Evolutionary conservation across 2,113 vertebrate species (phyloP).

Genomic region (Festucalex cinctus): DNA sequence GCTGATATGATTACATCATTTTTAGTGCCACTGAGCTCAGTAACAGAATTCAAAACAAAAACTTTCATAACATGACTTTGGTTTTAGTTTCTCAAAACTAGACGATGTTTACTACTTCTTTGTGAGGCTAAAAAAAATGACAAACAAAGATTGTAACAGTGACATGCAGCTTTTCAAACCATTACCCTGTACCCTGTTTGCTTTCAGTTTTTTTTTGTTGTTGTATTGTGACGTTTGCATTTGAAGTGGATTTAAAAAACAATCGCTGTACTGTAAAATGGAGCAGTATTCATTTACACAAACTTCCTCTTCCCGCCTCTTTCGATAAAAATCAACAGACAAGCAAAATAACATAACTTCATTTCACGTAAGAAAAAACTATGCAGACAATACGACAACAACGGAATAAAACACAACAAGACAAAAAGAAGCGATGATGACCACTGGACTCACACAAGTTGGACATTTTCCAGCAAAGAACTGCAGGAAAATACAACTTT

Average conservation of each 20-base stretch:
- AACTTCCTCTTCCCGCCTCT: slow-evolving; percentile 7
- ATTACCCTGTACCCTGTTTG: neutral
- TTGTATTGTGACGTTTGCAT: slow-evolving; percentile 14
- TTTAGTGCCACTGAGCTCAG: slow-evolving; percentile 34
- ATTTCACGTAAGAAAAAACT: slow-evolving; percentile 44
- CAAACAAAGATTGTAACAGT: neutral
- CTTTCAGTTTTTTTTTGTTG: neutral
- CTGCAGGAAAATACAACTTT: slow-evolving; percentile 39
- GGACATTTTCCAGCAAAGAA: slow-evolving; percentile 10
- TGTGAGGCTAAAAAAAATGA: slow-evolving; percentile 38
- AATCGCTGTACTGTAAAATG: neutral
- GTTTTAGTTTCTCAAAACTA: slow-evolving; percentile 30
- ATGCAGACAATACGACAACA: slow-evolving; percentile 26
- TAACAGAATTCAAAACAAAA: slow-evolving; percentile 33
- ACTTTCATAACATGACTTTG: slow-evolving; percentile 19
- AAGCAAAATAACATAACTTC: slow-evolving; percentile 42
- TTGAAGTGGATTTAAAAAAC: slow-evolving; percentile 12
- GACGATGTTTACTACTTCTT: slow-evolving; percentile 20
- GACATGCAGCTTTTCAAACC: neutral
- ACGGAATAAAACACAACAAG: slow-evolving; percentile 43
- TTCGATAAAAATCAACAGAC: slow-evolving; percentile 29
- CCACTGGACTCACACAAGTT: slow-evolving; percentile 12
- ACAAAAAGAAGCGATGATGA: slow-evolving; percentile 25
- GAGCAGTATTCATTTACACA: slow-evolving; percentile 3
- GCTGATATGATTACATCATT: neutral